These are phyloP conservation scores for Tetramorium simillimum DNA, from an alignment of 1,140 invertebrate species.

Conservation along the genomic window DNA sequence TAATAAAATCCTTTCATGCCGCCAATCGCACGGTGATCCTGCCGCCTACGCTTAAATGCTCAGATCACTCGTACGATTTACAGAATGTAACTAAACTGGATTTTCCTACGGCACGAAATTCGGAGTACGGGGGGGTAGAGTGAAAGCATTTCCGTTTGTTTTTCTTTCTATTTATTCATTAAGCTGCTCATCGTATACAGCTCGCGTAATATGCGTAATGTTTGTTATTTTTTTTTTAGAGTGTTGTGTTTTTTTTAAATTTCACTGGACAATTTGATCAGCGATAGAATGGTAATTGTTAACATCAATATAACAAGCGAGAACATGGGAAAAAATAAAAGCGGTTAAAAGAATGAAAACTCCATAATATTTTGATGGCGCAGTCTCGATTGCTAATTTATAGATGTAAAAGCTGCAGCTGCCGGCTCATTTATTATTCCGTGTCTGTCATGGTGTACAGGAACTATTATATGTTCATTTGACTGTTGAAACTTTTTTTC, in stretches of 20 bases:
- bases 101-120: constrained; percentile 20
- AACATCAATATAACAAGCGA: constrained; percentile 26
- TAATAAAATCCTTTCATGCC: constrained; percentile 47
- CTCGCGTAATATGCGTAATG: constrained; percentile 15
- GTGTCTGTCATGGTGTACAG: not conserved
- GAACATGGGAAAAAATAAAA: not conserved
- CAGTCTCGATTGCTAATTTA: not conserved
- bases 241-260: constrained; percentile 26
- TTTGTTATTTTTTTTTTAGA: constrained; percentile 33
- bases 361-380: not conserved
- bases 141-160: constrained; percentile 9
- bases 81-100: constrained; percentile 25
- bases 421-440: not conserved
- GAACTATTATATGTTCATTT: constrained; percentile 21
- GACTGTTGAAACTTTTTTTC: not conserved
- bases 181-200: constrained; percentile 1
- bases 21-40: constrained; percentile 5
- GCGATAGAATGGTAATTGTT: not conserved
- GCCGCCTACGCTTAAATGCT: constrained; percentile 20
- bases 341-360: not conserved
- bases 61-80: constrained; percentile 20
- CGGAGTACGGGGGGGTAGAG: not conserved
- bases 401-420: not conserved
- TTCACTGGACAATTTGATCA: constrained; percentile 27
- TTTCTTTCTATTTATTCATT: constrained; percentile 40